Conservation (phyloP, 2,113 vertebrate genomes). For the Ranitomeya imitator region DNA sequence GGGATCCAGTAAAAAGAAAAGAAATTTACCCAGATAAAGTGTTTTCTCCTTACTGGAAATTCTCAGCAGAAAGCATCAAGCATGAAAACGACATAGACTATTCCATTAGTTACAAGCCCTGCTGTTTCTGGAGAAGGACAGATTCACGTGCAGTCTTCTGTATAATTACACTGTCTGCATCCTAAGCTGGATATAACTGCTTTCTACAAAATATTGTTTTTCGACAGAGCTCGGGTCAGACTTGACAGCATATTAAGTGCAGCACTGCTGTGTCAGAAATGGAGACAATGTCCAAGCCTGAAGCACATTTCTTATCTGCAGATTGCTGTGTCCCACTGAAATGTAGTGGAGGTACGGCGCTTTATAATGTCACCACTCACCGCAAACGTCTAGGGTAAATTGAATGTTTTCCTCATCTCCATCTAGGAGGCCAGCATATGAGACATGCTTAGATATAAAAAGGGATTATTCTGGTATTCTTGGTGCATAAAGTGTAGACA, state of each 20-base stretch:
- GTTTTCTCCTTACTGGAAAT: constrained; percentile 23
- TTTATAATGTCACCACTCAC: constrained; percentile 35
- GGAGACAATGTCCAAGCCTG: constrained; percentile 43
- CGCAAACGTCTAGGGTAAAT: constrained; percentile 16
- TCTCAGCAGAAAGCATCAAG: constrained; percentile 15
- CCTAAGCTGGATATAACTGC: constrained; percentile 32
- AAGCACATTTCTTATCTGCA: constrained; percentile 26
- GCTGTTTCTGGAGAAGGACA: constrained; percentile 46
- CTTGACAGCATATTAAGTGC: constrained; percentile 46
- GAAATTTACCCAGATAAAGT: not conserved
- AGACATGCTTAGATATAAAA: not conserved
- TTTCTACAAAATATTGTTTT: constrained; percentile 38
- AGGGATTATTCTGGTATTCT: not conserved
- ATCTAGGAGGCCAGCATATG: not conserved
- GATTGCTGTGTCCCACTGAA: constrained; percentile 8
- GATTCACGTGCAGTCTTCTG: constrained; percentile 48
- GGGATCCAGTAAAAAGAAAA: not conserved
- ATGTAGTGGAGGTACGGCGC: constrained; percentile 10
- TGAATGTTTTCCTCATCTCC: not conserved
- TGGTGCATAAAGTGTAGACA: not conserved
- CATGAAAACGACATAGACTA: constrained; percentile 9
- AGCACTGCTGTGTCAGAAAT: constrained; percentile 46
- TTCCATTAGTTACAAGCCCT: constrained; percentile 39
- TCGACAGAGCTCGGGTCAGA: constrained; percentile 15
- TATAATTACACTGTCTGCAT: constrained; percentile 49